Evolutionary conservation across 2,797 vertebrate genomes (phyloP).

Genomic region (Myoxocephalus aenaeus): DNA sequence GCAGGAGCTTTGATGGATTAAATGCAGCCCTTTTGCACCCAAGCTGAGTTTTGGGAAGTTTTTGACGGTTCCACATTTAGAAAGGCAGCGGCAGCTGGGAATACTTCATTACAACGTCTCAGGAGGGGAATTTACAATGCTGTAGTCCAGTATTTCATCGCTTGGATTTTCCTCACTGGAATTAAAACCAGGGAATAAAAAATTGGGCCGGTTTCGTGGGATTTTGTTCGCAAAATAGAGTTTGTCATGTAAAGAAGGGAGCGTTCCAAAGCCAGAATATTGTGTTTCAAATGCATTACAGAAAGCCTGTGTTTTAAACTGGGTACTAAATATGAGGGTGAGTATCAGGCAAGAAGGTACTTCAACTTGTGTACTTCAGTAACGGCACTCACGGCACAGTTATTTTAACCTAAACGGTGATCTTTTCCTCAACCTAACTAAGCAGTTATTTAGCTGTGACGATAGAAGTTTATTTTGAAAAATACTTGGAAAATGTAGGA

Average conservation of each 20-base stretch:
- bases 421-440: no score
- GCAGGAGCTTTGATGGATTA: constrained; percentile 48
- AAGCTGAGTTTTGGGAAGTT: constrained; percentile 28
- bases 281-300: not conserved
- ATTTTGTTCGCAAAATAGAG: not conserved
- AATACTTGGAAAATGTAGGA: not conserved
- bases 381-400: no score
- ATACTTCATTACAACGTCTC: constrained; percentile 39
- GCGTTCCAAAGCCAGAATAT: not conserved
- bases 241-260: not conserved
- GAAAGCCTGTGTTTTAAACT: not conserved
- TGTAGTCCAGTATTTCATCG: constrained; percentile 4
- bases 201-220: not conserved
- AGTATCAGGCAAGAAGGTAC: no score
- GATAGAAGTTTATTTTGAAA: not conserved
- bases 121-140: constrained; percentile 27
- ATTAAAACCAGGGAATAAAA: not conserved
- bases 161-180: constrained; percentile 12
- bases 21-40: constrained; percentile 28
- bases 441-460: no score
- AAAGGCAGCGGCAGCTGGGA: constrained; percentile 32
- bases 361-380: no score
- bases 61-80: constrained; percentile 31
- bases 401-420: no score
- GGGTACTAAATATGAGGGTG: not conserved